Evolutionary conservation across 37 sponge, comb jelly and placozoan genomes (phyloP).

Genomic region (Axinella damicornis): DNA sequence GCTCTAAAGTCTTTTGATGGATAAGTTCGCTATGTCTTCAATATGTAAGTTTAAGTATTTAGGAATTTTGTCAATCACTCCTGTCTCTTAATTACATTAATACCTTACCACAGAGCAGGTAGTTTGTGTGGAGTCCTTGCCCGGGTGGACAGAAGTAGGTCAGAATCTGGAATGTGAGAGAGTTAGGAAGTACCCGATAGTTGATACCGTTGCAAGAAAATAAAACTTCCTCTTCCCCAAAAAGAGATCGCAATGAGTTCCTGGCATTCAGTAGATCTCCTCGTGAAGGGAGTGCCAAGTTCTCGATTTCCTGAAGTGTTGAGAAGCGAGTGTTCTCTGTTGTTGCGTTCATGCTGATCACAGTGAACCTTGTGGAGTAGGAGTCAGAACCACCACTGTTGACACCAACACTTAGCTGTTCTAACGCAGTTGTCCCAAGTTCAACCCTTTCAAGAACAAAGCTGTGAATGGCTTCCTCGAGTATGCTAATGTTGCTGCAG

Average conservation of each 20-base stretch:
- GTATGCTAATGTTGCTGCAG: not conserved
- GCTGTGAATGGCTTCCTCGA: not conserved
- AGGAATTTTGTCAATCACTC: too few relatives aligned
- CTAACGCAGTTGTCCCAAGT: not conserved
- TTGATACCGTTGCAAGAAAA: not conserved
- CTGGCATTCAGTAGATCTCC: slow-evolving; percentile 1
- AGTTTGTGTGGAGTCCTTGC: slow-evolving; percentile 22
- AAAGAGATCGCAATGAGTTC: not conserved
- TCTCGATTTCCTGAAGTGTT: slow-evolving; percentile 1
- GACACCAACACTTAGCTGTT: too few relatives aligned
- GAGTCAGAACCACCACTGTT: not conserved
- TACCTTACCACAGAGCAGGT: slow-evolving; percentile 20
- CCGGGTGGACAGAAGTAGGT: slow-evolving; percentile 36
- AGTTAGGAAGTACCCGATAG: not conserved
- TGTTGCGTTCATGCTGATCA: not conserved
- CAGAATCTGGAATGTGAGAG: not conserved
- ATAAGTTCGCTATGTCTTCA: too few relatives aligned
- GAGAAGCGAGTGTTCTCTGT: not conserved
- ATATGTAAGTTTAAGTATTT: too few relatives aligned
- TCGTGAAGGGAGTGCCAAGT: slow-evolving; percentile 2
- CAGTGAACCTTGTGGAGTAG: not conserved
- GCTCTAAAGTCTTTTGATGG: too few relatives aligned
- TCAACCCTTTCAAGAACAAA: not conserved
- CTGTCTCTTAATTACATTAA: too few relatives aligned
- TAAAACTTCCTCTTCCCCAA: not conserved